Conservation (phyloP, 2,888 invertebrate genomes). For the Caenorhabditis macrosperma region DNA sequence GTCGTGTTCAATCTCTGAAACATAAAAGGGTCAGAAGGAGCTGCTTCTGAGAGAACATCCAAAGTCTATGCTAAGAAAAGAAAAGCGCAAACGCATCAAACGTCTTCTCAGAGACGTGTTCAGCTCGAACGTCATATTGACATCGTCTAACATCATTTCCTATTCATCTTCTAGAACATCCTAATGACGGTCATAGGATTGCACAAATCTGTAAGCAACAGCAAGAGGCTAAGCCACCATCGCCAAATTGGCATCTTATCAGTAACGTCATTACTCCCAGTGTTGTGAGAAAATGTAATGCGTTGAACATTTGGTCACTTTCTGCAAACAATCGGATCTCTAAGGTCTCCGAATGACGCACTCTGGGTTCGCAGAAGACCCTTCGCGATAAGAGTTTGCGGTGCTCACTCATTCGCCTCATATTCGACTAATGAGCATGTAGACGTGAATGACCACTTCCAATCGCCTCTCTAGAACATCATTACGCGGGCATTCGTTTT, state of each 20-base stretch:
- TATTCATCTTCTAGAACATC: conserved; percentile 26
- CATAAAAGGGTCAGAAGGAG: no score
- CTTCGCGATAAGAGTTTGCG: not conserved
- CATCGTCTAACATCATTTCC: conserved; percentile 24
- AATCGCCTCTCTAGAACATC: not conserved
- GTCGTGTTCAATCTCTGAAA: no score
- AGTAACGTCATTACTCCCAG: conserved; percentile 17
- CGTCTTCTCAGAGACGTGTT: not conserved
- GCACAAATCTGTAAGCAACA: conserved; percentile 35
- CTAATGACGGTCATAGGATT: conserved; percentile 37
- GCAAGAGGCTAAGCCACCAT: not conserved
- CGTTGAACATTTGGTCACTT: not conserved
- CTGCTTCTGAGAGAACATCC: no score
- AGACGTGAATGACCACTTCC: not conserved
- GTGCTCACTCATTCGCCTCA: not conserved
- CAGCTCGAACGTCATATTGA: conserved; percentile 34
- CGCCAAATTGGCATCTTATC: conserved; percentile 13
- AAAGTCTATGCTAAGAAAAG: no score
- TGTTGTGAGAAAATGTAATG: conserved; percentile 3
- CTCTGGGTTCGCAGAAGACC: not conserved
- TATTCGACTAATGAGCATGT: conserved; percentile 13
- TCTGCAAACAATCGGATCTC: conserved; percentile 11
- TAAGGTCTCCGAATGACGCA: not conserved
- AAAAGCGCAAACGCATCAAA: not conserved
- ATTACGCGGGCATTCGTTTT: not conserved